Conservation (phyloP, 2,113 vertebrate genomes). For the Irena cyanogastra region DNA sequence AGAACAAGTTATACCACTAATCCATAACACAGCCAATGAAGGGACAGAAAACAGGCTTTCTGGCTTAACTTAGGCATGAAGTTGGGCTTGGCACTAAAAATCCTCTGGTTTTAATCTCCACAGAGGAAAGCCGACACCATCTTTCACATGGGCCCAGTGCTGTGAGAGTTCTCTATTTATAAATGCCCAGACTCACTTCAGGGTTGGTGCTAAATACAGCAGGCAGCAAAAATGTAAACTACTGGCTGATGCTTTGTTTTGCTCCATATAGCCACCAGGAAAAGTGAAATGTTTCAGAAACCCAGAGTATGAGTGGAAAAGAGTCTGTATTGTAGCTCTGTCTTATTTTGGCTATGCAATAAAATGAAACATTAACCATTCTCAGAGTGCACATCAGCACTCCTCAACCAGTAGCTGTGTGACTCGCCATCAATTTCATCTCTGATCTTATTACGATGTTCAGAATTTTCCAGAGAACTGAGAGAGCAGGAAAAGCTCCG, state of each 20-base stretch:
- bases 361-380: neutral
- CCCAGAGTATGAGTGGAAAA: slow-evolving; percentile 20
- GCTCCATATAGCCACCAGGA: slow-evolving; percentile 40
- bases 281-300: slow-evolving; percentile 31
- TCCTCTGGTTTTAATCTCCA: slow-evolving; percentile 29
- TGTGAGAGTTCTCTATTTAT: slow-evolving; percentile 42
- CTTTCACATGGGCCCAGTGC: slow-evolving; percentile 34
- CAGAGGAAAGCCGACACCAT: neutral
- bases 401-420: neutral
- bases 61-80: neutral
- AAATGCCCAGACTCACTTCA: slow-evolving; percentile 29
- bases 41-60: neutral
- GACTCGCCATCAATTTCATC: neutral
- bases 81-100: slow-evolving; percentile 16
- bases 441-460: neutral
- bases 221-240: slow-evolving; percentile 52
- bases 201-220: slow-evolving; percentile 49
- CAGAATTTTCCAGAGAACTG: neutral
- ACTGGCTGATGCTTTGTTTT: slow-evolving; percentile 37
- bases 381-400: neutral
- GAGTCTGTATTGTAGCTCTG: neutral
- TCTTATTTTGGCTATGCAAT: neutral
- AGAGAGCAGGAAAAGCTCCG: neutral
- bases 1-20: neutral
- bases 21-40: neutral